Percentiles rank a stretch among this genome's conserved stretches.
Conservation (phyloP, 2,888 invertebrate genomes). For the Sturmia bella region DNA sequence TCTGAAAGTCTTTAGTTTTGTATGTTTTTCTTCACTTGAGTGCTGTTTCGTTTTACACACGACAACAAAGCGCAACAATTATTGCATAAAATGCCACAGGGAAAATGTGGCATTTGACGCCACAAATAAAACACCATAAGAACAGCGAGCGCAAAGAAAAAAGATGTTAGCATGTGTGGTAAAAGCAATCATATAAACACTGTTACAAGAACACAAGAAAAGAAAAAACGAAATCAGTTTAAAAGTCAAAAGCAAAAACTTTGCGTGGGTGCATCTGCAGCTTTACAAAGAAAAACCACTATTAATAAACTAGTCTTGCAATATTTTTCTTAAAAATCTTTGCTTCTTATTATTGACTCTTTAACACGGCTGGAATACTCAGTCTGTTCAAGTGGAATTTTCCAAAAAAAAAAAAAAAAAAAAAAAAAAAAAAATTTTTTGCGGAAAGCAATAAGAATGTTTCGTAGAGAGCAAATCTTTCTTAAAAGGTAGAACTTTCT, state of each 20-base stretch:
- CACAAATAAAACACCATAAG: conserved; percentile 40
- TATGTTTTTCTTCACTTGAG: conserved; percentile 35
- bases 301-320: no score
- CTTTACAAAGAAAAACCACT: no score
- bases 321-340: no score
- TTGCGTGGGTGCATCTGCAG: conserved; percentile 39
- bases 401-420: no score
- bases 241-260: background rate
- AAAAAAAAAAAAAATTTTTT: no score
- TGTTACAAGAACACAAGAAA: background rate
- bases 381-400: no score
- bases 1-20: conserved; percentile 45
- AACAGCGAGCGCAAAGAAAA: background rate
- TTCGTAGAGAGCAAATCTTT: no score
- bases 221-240: background rate
- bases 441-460: no score
- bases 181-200: conserved; percentile 1
- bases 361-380: no score
- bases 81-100: conserved; percentile 65
- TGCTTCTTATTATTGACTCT: no score
- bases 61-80: conserved; percentile 68
- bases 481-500: no score
- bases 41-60: conserved; percentile 47
- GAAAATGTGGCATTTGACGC: conserved; percentile 69
- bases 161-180: conserved; percentile 5